A percentile compares a stretch with the other conserved stretches of the same genome.
These are phyloP conservation scores for Sebastes minor DNA, from an alignment of 2,797 vertebrate genomes.

Conservation along the genomic window DNA sequence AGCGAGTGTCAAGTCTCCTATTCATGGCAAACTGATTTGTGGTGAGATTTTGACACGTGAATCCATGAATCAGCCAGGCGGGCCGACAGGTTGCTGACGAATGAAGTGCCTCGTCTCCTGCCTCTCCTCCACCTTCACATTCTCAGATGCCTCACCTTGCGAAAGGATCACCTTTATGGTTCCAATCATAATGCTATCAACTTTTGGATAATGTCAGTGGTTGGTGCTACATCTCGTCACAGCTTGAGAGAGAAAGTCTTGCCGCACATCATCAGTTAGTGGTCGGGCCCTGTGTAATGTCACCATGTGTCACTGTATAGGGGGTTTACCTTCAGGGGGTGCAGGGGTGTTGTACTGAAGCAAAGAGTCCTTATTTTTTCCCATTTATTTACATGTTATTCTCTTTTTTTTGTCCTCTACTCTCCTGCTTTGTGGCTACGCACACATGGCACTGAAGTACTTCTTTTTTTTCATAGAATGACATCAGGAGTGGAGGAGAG, in stretches of 20 bases:
- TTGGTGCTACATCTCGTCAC: constrained; percentile 27
- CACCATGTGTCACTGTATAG: constrained; percentile 10
- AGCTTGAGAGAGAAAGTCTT: constrained; percentile 20
- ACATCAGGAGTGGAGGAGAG: constrained; percentile 46
- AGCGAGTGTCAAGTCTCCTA: constrained; percentile 48
- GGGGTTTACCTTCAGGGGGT: neutral
- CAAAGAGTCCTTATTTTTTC: neutral
- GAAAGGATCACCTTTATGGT: constrained; percentile 51
- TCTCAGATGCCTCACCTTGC: constrained; percentile 44
- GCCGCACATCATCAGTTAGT: constrained; percentile 42
- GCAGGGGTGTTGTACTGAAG: neutral
- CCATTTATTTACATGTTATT: neutral
- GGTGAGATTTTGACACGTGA: constrained; percentile 64
- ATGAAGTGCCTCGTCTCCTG: constrained; percentile 60
- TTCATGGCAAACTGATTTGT: constrained; percentile 65
- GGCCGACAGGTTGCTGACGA: constrained; percentile 60
- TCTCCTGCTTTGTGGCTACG: constrained; percentile 3
- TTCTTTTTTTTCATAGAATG: constrained; percentile 8
- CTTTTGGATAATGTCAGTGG: constrained; percentile 24
- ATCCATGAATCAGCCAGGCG: constrained; percentile 60
- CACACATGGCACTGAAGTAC: constrained; percentile 9
- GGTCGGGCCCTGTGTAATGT: constrained; percentile 26
- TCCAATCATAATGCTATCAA: constrained; percentile 66
- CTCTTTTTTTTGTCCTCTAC: neutral
- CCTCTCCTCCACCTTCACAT: constrained; percentile 25